Evolutionary conservation across 2,888 invertebrate species (phyloP).

Genomic region (Imbricaverruca yamaguchii): DNA sequence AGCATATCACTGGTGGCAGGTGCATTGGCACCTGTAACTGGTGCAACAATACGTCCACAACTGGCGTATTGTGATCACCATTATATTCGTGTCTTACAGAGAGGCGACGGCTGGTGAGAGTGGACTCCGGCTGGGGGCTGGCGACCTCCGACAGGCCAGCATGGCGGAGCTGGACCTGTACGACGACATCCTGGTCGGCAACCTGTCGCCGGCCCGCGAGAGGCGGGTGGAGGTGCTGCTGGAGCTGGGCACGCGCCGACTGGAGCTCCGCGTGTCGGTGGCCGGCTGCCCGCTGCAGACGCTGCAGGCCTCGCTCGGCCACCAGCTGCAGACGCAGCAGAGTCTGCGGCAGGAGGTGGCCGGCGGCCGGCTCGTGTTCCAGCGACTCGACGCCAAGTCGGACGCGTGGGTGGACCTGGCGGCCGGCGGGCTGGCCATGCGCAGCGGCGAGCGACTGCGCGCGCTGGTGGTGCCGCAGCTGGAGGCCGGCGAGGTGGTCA

Average conservation of each 20-base stretch:
- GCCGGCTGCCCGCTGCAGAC: background rate
- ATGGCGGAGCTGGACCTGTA: constrained; percentile 7
- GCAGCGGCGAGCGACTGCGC: background rate
- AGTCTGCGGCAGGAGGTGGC: background rate
- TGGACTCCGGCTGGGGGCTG: too few relatives aligned
- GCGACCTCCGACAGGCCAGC: background rate
- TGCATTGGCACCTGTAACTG: too few relatives aligned
- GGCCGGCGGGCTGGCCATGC: background rate
- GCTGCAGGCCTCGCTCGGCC: background rate
- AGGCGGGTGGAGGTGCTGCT: constrained; percentile 1
- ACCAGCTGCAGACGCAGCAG: background rate
- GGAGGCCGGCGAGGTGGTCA: constrained; percentile 10
- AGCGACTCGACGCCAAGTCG: background rate
- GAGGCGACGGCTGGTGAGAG: too few relatives aligned
- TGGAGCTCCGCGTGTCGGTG: background rate
- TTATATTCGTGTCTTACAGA: too few relatives aligned
- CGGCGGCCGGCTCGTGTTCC: background rate
- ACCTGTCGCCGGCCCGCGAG: background rate
- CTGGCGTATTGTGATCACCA: too few relatives aligned
- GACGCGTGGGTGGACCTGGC: background rate
- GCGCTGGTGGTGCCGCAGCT: background rate
- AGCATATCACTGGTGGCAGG: too few relatives aligned
- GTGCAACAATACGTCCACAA: too few relatives aligned
- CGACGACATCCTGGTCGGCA: constrained; percentile 13
- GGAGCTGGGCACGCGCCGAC: background rate